Evolutionary conservation across 2,113 vertebrate species (phyloP), one percentile per base, ranked within the genome.

Genomic region (Taurulus bubalis): DNA sequence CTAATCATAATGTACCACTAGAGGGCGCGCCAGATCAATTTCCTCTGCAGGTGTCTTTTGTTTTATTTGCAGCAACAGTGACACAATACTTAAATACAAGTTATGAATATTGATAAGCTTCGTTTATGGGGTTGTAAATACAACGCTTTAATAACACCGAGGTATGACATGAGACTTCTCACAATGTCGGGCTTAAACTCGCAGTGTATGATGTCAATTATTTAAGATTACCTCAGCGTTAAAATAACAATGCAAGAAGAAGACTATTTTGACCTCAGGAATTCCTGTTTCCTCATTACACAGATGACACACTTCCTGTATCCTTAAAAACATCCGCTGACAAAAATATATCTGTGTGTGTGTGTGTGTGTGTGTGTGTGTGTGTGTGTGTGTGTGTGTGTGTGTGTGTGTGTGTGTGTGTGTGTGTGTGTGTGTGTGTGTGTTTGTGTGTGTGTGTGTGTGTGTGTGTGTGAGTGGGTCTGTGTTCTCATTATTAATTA

Each of bases 301-400:
- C 78, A 73, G 64, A 79, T 70, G 49, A 76, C 68, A 80, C 83
- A 78, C 79, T 89, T 85, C 81, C 77, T 30, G 56, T 83, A 69
- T 79, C 80, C 75, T 22, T 69, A 62, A 86, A 88, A 92, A 92
- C 90, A 93, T 91, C 88, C 87, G 87, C 77, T 85, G 71, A 80
- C 49, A 51, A 59, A 42, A 45, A 45, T 38, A 4, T 30, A 2
- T 10, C 9, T 30, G 32, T 32, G n/a, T 30, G 36, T 45, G 49
- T 53, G 1, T 65, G 36, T 22, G 8, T 47, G 8, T 16, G 55
- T 56, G 55, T 56, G 55, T 53, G 49, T 53, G 24, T 58, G 26
- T 15, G 55, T 38, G 5, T 38, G 34, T n/a, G 62, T 38, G 60
- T 62, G 34, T n/a, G 34, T n/a, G 10, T 63, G 63, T 18, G 20